Percentiles rank a stretch among this genome's conserved stretches.
These are phyloP conservation scores for Helicoverpa zea DNA, from an alignment of 1,140 invertebrate species.

Conservation along the genomic window DNA sequence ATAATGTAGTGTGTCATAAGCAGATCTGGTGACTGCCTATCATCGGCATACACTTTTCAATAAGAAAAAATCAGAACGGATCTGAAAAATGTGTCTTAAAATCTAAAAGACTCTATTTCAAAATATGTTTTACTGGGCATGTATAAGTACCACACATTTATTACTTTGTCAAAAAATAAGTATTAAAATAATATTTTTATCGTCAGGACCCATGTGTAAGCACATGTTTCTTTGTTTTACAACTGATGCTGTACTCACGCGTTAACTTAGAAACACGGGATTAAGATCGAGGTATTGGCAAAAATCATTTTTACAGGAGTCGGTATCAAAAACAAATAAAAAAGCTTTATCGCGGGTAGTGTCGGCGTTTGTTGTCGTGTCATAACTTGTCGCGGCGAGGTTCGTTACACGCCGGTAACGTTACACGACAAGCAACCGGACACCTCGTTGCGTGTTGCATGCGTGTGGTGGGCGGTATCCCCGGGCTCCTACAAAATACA, in stretches of 20 bases:
- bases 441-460: constrained; percentile 74
- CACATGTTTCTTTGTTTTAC: background rate
- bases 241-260: background rate
- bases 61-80: no score
- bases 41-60: no score
- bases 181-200: background rate
- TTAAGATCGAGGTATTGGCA: constrained; percentile 43
- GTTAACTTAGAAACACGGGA: constrained; percentile 13
- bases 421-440: constrained; percentile 76
- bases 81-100: no score
- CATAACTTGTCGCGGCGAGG: constrained; percentile 75
- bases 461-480: constrained; percentile 60
- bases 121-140: no score
- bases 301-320: constrained; percentile 57
- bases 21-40: no score
- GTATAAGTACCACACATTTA: background rate
- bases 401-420: constrained; percentile 72
- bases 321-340: constrained; percentile 71
- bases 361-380: constrained; percentile 77
- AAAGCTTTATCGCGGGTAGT: constrained; percentile 63
- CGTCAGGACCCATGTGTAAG: background rate
- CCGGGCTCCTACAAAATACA: constrained; percentile 34
- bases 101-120: no score
- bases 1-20: background rate
- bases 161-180: no score